Conservation (phyloP, 2,113 vertebrate genomes). For the Trogon surrucura region DNA sequence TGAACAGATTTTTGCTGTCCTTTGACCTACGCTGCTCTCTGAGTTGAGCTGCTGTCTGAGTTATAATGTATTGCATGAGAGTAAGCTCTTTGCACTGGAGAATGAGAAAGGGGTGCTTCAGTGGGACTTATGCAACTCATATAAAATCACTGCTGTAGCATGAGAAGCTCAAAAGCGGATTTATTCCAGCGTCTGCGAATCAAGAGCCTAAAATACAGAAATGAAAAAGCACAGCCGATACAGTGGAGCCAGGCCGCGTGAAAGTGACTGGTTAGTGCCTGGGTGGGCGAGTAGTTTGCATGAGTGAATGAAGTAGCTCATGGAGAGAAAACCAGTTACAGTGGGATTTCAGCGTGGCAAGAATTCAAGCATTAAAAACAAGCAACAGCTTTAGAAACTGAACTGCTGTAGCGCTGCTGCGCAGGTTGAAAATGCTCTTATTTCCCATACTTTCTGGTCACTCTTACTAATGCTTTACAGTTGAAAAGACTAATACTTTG, state of each 20-base stretch:
- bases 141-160: not conserved
- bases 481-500: not conserved
- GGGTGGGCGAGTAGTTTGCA: not conserved
- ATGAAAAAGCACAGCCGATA: not conserved
- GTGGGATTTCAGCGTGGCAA: not conserved
- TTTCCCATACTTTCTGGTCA: not conserved
- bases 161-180: not conserved
- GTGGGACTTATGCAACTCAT: fast-evolving
- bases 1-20: not conserved
- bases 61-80: not conserved
- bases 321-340: not conserved
- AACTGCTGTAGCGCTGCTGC: not conserved
- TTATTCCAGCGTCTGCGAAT: not conserved
- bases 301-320: not conserved
- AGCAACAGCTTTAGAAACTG: not conserved
- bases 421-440: not conserved
- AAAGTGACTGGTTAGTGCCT: not conserved
- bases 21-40: not conserved
- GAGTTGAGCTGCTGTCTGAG: not conserved
- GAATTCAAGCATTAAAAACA: not conserved
- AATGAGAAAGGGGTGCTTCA: not conserved
- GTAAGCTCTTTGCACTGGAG: fast-evolving
- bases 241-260: not conserved
- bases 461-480: not conserved
- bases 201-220: not conserved